Evolutionary conservation across 2,113 vertebrate genomes (phyloP).

Genomic region (Podarcis muralis): DNA sequence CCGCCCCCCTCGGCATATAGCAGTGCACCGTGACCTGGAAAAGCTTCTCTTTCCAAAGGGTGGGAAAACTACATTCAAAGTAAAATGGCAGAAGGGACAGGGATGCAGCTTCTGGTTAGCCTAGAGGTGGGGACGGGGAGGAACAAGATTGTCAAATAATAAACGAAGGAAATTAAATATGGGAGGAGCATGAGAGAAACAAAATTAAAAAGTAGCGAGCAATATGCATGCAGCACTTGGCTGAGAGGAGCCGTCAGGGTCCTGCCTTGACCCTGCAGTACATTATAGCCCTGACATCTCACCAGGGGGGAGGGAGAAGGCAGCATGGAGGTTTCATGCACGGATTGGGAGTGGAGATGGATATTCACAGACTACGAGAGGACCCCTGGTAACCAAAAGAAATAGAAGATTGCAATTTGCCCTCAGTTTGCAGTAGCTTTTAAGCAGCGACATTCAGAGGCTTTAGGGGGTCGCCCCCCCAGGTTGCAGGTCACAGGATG

Average conservation of each 20-base stretch:
- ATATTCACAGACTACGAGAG: constrained; percentile 66
- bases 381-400: constrained; percentile 71
- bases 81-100: constrained; percentile 71
- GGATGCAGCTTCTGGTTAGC: constrained; percentile 74
- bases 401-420: constrained; percentile 79
- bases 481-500: constrained; percentile 77
- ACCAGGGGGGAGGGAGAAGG: constrained; percentile 14
- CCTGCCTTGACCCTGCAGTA: constrained; percentile 49
- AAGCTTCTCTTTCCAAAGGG: constrained; percentile 65
- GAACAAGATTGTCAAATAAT: constrained; percentile 85
- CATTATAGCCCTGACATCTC: constrained; percentile 32
- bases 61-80: constrained; percentile 81
- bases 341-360: constrained; percentile 31
- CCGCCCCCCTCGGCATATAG: constrained; percentile 78
- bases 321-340: constrained; percentile 4
- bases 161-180: constrained; percentile 77
- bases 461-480: constrained; percentile 67
- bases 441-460: constrained; percentile 79
- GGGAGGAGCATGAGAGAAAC: constrained; percentile 59
- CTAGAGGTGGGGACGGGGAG: constrained; percentile 45
- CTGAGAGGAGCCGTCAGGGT: constrained; percentile 39
- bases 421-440: constrained; percentile 80
- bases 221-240: constrained; percentile 54
- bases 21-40: constrained; percentile 78
- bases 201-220: constrained; percentile 53